phyloP scores from a whole-genome alignment of 2,888 invertebrate species.

The Exephanes ischioxanthus region DNA sequence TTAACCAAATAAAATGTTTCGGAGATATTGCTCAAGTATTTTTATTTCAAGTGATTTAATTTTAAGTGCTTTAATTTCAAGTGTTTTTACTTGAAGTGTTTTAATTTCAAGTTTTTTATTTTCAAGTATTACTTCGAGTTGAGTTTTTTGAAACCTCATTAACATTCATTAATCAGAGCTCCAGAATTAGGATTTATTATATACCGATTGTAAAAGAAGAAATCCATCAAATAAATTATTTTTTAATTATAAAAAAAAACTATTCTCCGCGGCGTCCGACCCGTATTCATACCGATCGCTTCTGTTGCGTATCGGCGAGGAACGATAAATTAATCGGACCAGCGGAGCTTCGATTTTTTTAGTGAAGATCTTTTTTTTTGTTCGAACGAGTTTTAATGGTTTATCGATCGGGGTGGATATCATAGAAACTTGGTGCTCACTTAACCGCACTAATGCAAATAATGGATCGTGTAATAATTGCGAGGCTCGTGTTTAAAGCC shows the following conservation, averaged over 20 bases:
- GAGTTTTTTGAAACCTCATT: no score
- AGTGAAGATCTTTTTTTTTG: neutral
- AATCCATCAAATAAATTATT: no score
- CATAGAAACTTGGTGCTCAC: neutral
- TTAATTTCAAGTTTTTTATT: no score
- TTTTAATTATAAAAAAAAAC: no score
- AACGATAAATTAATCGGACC: neutral
- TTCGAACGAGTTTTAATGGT: neutral
- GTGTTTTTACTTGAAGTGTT: no score
- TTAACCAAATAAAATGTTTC: neutral
- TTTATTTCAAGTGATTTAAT: no score
- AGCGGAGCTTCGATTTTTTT: neutral
- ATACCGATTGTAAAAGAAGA: no score
- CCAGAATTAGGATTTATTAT: no score
- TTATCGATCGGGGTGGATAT: neutral
- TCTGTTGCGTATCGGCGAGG: neutral
- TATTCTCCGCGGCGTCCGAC: neutral
- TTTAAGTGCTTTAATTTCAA: no score
- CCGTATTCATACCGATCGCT: neutral
- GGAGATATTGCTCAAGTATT: neutral
- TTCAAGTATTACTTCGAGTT: no score
- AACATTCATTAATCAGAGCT: no score
- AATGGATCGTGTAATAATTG: slow-evolving; percentile 17
- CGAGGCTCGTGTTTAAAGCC: neutral
- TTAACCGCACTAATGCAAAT: neutral